Conservation (phyloP, 1,140 invertebrate genomes). For the Dreissena rostriformis region DNA sequence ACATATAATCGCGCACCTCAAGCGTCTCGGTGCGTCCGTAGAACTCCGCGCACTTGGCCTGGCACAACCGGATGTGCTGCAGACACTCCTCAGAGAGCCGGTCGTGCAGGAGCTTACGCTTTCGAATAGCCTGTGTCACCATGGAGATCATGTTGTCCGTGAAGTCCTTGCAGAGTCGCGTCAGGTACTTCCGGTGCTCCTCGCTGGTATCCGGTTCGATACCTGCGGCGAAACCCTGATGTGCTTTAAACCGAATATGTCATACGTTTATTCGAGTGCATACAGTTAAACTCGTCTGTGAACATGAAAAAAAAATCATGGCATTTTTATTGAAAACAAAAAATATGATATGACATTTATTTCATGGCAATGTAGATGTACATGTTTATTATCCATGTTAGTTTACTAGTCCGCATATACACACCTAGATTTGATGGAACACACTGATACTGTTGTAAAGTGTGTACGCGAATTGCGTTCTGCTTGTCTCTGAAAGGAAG, state of each 20-base stretch:
- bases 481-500: too few relatives aligned
- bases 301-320: too few relatives aligned
- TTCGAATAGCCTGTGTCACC: slow-evolving; percentile 62
- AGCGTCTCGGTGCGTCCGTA: slow-evolving; percentile 65
- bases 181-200: slow-evolving; percentile 68
- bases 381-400: too few relatives aligned
- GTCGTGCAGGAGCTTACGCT: slow-evolving; percentile 42
- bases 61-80: slow-evolving; percentile 69
- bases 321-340: too few relatives aligned
- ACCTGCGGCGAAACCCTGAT: slow-evolving; percentile 60
- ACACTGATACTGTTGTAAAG: too few relatives aligned
- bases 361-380: too few relatives aligned
- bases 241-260: background rate
- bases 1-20: slow-evolving; percentile 51
- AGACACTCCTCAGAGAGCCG: slow-evolving; percentile 61
- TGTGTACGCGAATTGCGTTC: too few relatives aligned
- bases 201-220: slow-evolving; percentile 61
- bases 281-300: too few relatives aligned
- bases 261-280: background rate
- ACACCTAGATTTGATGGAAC: too few relatives aligned
- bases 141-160: slow-evolving; percentile 55
- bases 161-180: slow-evolving; percentile 65
- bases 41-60: slow-evolving; percentile 67
- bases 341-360: too few relatives aligned
- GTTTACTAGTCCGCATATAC: too few relatives aligned